phyloP scores from a whole-genome alignment of 2,113 vertebrate genomes.

The Mobula birostris region DNA sequence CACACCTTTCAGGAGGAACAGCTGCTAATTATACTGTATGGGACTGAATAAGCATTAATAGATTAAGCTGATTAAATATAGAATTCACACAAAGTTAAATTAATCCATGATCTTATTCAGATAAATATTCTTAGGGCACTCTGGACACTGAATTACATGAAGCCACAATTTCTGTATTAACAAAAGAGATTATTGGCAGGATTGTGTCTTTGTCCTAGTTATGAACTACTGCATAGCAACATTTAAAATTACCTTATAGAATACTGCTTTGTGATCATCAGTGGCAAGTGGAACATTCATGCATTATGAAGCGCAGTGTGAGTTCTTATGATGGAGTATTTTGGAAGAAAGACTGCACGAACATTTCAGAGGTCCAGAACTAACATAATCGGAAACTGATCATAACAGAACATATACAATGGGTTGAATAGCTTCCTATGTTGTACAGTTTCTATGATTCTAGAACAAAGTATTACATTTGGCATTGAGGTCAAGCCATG shows the following conservation, averaged over 20 bases:
- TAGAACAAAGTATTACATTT: neutral
- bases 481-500: neutral
- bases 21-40: neutral
- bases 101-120: neutral
- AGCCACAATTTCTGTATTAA: neutral
- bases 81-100: neutral
- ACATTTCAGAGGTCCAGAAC: neutral
- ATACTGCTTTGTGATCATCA: neutral
- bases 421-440: too few relatives aligned
- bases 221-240: neutral
- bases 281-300: neutral
- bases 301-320: neutral
- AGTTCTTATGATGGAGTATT: neutral
- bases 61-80: neutral
- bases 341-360: neutral
- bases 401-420: neutral
- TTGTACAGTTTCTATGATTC: too few relatives aligned
- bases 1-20: neutral
- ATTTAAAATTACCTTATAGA: neutral
- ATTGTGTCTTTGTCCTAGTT: neutral
- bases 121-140: neutral
- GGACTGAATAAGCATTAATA: neutral
- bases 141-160: neutral
- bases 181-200: neutral
- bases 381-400: neutral